Base-by-base conservation (phyloP, 2,797 vertebrate species). In the Rhinophrynus dorsalis region DNA sequence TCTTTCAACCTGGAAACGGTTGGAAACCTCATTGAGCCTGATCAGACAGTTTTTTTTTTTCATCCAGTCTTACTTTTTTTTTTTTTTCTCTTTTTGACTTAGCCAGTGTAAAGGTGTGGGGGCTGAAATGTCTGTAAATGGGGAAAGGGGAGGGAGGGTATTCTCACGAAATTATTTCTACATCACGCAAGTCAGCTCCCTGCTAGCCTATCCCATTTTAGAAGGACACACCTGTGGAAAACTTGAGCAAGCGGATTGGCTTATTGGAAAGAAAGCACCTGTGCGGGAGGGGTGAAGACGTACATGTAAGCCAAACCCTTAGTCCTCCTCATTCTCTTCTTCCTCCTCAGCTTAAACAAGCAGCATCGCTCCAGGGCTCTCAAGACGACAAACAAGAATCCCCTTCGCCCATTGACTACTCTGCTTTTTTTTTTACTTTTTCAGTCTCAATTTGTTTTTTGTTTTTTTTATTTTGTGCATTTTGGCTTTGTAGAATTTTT, bases 261-360 rank as follows among this genome's bases (percentile, higher is more conserved):
- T 54, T 74, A 60, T 48, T 1, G 59, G 3, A 52, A 77, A 80
- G 83, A 84, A 86, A 84, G 88, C 90, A 92, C 91, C 91, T 93
- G 91, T 80, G 74, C 75, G 90, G 91, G 90, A 86, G 89, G 90
- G 86, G 82, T 80, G 75, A 18, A 74, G 80, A 81, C 78, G 82
- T 90, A 83, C 90, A 86, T 91, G 90, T 92, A 92, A 92, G 88
- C 88, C 86, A 93, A 96, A 91, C 92, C 88, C 85, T 86, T 89
- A 92, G 80, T 92, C 92, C 84, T 92, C 86, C 90, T 82, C 93
- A 79, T 88, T 83, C 95, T 94, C 93, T 95, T 88, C 89, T 85
- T 89, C 89, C 77, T 81, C 60, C 91, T 90, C 86, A 88, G 89
- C 92, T 93, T 89, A 91, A 89, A 84, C 81, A 83, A 80, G 88